Conservation (phyloP, 2,888 invertebrate genomes). For the Melieria crassipennis region DNA sequence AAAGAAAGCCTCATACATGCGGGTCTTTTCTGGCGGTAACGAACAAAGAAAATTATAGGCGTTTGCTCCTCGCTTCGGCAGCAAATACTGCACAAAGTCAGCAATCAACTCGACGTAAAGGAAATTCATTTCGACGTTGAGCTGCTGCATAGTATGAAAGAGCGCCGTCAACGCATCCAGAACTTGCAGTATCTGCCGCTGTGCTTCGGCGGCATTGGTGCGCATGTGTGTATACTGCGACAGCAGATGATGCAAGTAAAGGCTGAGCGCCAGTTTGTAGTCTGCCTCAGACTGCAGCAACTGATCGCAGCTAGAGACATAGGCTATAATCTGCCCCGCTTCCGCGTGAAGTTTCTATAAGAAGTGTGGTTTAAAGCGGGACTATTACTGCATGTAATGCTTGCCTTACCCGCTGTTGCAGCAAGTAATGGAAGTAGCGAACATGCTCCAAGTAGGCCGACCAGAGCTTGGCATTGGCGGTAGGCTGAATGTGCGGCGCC, state of each 20-base stretch:
- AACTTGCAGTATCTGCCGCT: slow-evolving; percentile 32
- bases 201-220: slow-evolving; percentile 3
- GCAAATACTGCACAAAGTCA: slow-evolving; percentile 44
- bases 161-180: slow-evolving; percentile 46
- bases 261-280: slow-evolving; percentile 46
- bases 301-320: slow-evolving; percentile 42
- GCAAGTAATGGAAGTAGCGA: slow-evolving; percentile 49
- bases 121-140: slow-evolving; percentile 36
- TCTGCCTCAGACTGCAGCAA: slow-evolving; percentile 47
- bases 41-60: slow-evolving; percentile 44
- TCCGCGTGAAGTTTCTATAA: slow-evolving; percentile 45
- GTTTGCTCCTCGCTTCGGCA: slow-evolving; percentile 40
- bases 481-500: slow-evolving; percentile 46
- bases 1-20: slow-evolving; percentile 29
- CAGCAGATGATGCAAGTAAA: slow-evolving; percentile 48
- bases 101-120: slow-evolving; percentile 43
- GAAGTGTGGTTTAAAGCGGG: too few relatives aligned
- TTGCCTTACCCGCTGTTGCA: slow-evolving; percentile 23
- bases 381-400: neutral
- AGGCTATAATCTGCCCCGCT: slow-evolving; percentile 45
- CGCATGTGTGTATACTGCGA: slow-evolving; percentile 39
- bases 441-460: slow-evolving; percentile 46
- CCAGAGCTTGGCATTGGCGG: slow-evolving; percentile 47
- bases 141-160: slow-evolving; percentile 45
- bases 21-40: slow-evolving; percentile 35